These are phyloP conservation scores for Zhuqinia jingwanae DNA, from an alignment of 2,888 invertebrate species.

Conservation along the genomic window DNA sequence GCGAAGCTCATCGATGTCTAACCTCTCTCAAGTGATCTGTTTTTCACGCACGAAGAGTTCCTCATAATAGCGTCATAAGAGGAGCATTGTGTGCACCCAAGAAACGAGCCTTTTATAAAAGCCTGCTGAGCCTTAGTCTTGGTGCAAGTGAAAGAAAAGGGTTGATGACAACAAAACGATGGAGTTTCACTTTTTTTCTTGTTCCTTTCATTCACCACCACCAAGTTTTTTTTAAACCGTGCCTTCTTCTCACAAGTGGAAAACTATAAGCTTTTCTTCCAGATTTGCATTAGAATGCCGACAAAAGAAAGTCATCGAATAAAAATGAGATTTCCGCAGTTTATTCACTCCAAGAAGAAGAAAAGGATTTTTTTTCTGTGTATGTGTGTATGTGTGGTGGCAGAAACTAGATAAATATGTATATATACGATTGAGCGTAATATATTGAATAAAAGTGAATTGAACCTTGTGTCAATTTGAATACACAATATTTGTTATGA, in stretches of 20 bases:
- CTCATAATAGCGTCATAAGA: constrained; percentile 61
- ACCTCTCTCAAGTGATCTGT: constrained; percentile 63
- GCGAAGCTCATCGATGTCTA: constrained; percentile 54
- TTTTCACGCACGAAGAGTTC: constrained; percentile 63
- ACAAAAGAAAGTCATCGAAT: constrained; percentile 61
- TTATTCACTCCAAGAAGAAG: constrained; percentile 57
- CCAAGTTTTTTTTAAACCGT: too few relatives aligned
- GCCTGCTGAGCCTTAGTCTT: background rate
- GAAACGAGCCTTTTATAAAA: constrained; percentile 52
- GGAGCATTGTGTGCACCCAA: constrained; percentile 56
- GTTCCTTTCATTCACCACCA: constrained; percentile 29
- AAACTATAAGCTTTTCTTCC: constrained; percentile 12
- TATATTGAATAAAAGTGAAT: constrained; percentile 68
- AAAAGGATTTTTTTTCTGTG: constrained; percentile 39
- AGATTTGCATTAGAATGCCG: constrained; percentile 65
- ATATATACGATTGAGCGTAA: constrained; percentile 47
- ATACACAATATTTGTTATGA: constrained; percentile 47
- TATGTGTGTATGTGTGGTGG: background rate
- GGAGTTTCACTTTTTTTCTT: constrained; percentile 41
- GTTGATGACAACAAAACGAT: constrained; percentile 66
- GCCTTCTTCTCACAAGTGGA: constrained; percentile 15
- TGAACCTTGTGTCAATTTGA: constrained; percentile 71
- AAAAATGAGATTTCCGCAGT: constrained; percentile 69
- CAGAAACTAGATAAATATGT: constrained; percentile 33
- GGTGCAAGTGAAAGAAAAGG: constrained; percentile 60